phyloP scores from a whole-genome alignment of 2,797 vertebrate genomes.

The Microcaecilia unicolor region DNA sequence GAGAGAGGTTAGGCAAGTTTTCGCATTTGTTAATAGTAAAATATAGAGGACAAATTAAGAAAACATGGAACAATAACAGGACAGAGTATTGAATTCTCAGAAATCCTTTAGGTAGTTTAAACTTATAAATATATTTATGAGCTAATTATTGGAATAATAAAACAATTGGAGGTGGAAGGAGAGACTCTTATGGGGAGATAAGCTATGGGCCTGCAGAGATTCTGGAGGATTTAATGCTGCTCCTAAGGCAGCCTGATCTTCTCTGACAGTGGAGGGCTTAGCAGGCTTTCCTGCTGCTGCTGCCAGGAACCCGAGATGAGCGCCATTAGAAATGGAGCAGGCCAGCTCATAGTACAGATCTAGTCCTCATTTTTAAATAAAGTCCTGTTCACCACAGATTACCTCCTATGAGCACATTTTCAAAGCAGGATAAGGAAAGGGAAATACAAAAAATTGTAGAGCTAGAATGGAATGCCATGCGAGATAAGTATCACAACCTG shows the following conservation, averaged over 20 bases:
- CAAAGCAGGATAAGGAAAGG: conserved; percentile 52
- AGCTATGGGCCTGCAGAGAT: conserved; percentile 12
- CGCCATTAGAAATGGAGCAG: too few relatives aligned
- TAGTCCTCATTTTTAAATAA: conserved; percentile 9
- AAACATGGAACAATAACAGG: too few relatives aligned
- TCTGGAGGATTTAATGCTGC: conserved; percentile 8
- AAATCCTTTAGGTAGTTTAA: too few relatives aligned
- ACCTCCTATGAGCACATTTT: conserved; percentile 46
- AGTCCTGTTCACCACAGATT: conserved; percentile 50
- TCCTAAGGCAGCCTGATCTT: not conserved
- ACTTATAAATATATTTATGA: conserved; percentile 17
- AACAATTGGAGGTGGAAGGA: conserved; percentile 16
- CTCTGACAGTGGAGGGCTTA: not conserved
- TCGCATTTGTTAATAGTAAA: too few relatives aligned
- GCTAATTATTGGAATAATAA: conserved; percentile 21
- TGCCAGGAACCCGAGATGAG: too few relatives aligned
- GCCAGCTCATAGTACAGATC: not conserved
- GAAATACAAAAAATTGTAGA: conserved; percentile 39
- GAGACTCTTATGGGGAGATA: conserved; percentile 11
- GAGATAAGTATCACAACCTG: conserved; percentile 73
- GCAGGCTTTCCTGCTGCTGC: not conserved
- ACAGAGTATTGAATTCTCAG: too few relatives aligned
- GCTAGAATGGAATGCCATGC: conserved; percentile 60
- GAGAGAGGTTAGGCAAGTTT: too few relatives aligned
- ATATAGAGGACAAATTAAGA: too few relatives aligned